Percentiles rank a stretch among this genome's conserved stretches.
phyloP scores from a whole-genome alignment of 2,888 invertebrate species.

The Erynnis tages region DNA sequence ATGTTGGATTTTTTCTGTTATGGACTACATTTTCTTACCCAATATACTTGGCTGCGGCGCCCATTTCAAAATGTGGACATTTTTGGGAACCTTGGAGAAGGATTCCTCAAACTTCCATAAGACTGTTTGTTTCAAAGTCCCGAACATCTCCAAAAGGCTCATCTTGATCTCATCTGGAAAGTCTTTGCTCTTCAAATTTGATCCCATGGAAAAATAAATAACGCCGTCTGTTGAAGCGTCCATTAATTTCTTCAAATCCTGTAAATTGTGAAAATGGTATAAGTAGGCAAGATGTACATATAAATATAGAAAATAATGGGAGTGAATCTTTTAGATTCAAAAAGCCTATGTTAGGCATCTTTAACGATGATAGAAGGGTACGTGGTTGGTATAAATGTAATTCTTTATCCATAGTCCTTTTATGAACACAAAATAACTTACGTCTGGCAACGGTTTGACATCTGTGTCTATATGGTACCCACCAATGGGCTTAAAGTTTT shows the following conservation, averaged over 20 bases:
- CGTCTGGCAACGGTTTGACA: slow-evolving; percentile 50
- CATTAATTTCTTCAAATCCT: slow-evolving; percentile 59
- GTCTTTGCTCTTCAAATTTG: slow-evolving; percentile 52
- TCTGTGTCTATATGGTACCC: slow-evolving; percentile 57
- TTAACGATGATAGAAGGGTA: too few relatives aligned
- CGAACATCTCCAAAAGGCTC: slow-evolving; percentile 54
- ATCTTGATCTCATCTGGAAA: slow-evolving; percentile 49
- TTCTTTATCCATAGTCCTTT: background rate
- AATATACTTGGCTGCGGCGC: slow-evolving; percentile 48
- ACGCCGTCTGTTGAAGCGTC: slow-evolving; percentile 61
- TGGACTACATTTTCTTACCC: slow-evolving; percentile 36
- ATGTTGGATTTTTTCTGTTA: too few relatives aligned
- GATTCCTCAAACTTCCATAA: slow-evolving; percentile 69
- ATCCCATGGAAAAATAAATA: slow-evolving; percentile 73
- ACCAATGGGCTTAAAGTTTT: slow-evolving; percentile 50
- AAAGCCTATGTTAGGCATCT: too few relatives aligned
- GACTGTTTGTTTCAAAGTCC: slow-evolving; percentile 62
- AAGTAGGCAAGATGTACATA: too few relatives aligned
- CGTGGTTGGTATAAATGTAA: too few relatives aligned
- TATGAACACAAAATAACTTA: slow-evolving; percentile 30
- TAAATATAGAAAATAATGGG: too few relatives aligned
- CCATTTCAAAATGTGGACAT: slow-evolving; percentile 52
- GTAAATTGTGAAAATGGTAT: background rate
- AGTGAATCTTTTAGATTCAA: too few relatives aligned
- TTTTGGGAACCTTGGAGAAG: slow-evolving; percentile 40